Base-by-base conservation (phyloP, 2,888 invertebrate species). In the Auanema freiburgensis region DNA sequence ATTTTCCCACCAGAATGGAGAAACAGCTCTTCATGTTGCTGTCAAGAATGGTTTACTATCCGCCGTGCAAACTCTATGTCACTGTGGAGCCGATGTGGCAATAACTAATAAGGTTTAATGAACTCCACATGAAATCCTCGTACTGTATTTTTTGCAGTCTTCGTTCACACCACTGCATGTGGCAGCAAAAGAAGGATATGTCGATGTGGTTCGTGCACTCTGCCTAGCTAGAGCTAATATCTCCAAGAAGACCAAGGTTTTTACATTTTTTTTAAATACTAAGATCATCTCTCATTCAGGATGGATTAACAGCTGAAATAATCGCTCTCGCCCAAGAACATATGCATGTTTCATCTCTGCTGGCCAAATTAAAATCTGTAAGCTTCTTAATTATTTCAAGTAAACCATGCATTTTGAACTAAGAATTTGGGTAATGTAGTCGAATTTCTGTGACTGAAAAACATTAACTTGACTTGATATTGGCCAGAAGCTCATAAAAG, bases 281-380 rank as follows among this genome's bases (percentile, higher is more conserved):
- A 40, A 24, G 61, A 46, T 8, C 18, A 69, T 62, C n/a, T 62
- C n/a, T 10, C 10, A 71, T 56, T 71, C 71, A 86, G 77, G 89
- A 90, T 82, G 90, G 90, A 57, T 89, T 90, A 58, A 88, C 89
- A 52, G 90, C 90, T 4, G 90, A 91, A 80, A 89, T 91, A 46
- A 89, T 90, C 73, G 91, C 91, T n/a, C 85, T 90, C 58, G 90
- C 90, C 78, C 88, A 90, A 79, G 90, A 90, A 21, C 88, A 89
- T 83, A 88, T 88, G 65, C 88, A 89, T 66, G 89, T 90, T 60
- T 89, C 89, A 18, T 88, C 88, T 70, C 85, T 91, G 43, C 85
- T 91, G 67, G 88, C 88, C 81, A 88, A 87, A 79, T 84, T 90
- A 51, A 87, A 88, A 85, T 87, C 88, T 84, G 87, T 89, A 85